These are phyloP conservation scores for Ancistrus triradiatus DNA, from an alignment of 2,113 vertebrate species.

Conservation along the genomic window DNA sequence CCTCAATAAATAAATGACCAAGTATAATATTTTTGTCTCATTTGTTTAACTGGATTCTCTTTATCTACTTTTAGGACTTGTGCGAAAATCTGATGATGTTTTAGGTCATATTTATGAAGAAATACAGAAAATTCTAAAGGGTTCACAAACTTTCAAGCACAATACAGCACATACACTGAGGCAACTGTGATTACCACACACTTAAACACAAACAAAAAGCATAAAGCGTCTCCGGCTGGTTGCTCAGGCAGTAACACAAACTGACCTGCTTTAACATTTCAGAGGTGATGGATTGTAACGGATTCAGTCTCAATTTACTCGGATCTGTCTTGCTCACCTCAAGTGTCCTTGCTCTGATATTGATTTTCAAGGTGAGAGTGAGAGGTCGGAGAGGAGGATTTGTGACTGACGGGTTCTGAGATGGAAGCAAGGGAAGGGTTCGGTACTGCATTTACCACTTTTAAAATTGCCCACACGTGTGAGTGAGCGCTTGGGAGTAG, in stretches of 20 bases:
- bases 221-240: slow-evolving; percentile 16
- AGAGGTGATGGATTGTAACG: slow-evolving; percentile 11
- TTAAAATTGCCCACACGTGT: too few relatives aligned
- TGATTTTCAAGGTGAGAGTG: slow-evolving; percentile 32
- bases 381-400: background rate
- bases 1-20: too few relatives aligned
- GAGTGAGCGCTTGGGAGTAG: too few relatives aligned
- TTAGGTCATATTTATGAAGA: too few relatives aligned
- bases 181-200: slow-evolving; percentile 1
- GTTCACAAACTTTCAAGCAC: too few relatives aligned
- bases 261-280: slow-evolving; percentile 29
- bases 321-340: slow-evolving; percentile 20
- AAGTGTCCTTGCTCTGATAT: slow-evolving; percentile 40
- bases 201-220: slow-evolving; percentile 16
- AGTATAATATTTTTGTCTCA: too few relatives aligned
- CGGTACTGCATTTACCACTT: too few relatives aligned
- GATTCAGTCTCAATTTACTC: slow-evolving; percentile 41
- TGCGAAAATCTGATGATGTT: too few relatives aligned
- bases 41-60: too few relatives aligned
- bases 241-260: slow-evolving; percentile 24
- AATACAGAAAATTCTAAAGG: too few relatives aligned
- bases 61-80: too few relatives aligned
- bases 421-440: background rate
- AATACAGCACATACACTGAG: too few relatives aligned
- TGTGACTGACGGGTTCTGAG: background rate